Evolutionary conservation across 1,140 invertebrate species (phyloP).

Genomic region (Copidosoma floridanum): DNA sequence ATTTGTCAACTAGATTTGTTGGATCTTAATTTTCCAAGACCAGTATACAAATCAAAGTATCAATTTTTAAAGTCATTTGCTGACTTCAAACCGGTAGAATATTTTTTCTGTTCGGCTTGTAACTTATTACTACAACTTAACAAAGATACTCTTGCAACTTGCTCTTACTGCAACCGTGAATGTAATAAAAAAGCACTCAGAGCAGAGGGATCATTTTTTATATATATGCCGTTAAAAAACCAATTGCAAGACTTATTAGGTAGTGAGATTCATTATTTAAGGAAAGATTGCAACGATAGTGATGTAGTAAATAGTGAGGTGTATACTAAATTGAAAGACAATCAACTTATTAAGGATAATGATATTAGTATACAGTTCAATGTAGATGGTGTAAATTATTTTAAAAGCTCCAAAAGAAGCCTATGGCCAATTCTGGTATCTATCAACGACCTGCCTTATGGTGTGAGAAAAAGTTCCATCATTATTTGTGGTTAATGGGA

Average conservation of each 20-base stretch:
- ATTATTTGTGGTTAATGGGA: constrained; percentile 25
- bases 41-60: neutral
- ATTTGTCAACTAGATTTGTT: neutral
- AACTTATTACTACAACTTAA: neutral
- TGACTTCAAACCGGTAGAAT: neutral
- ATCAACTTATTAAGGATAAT: neutral
- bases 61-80: neutral
- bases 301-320: neutral
- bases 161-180: neutral
- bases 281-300: no score
- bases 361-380: neutral
- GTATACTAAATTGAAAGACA: neutral
- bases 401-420: neutral
- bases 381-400: neutral
- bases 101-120: neutral
- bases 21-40: neutral
- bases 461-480: constrained; percentile 25
- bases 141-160: neutral
- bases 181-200: neutral
- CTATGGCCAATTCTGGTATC: constrained; percentile 25
- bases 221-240: neutral
- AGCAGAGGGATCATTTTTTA: neutral
- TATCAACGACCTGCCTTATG: constrained; percentile 28
- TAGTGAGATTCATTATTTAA: neutral
- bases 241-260: neutral